Percentiles rank a stretch among this genome's conserved stretches.
Evolutionary conservation across 1,140 invertebrate genomes (phyloP).

Genomic region (Zaprionus vittiger): DNA sequence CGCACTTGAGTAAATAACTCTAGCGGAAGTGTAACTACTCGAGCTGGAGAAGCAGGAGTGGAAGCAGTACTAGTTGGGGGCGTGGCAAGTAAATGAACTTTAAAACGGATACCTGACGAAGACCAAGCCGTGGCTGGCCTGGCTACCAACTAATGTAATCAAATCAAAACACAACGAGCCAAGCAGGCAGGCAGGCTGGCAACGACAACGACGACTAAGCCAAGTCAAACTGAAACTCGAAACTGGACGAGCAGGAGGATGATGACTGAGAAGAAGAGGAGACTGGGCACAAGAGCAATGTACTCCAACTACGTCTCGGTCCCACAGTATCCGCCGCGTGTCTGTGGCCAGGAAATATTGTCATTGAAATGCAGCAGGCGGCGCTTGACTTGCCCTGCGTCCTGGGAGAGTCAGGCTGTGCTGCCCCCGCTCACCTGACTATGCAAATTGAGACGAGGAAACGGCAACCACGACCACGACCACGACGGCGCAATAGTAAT

Average conservation of each 20-base stretch:
- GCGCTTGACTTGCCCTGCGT: constrained; percentile 17
- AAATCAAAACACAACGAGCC: constrained; percentile 73
- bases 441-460: constrained; percentile 59
- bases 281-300: constrained; percentile 25
- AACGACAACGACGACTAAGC: constrained; percentile 64
- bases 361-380: constrained; percentile 74
- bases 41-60: background rate
- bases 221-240: constrained; percentile 56
- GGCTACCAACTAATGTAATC: constrained; percentile 71
- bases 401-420: constrained; percentile 49
- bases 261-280: background rate
- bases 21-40: constrained; percentile 72
- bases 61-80: too few species aligned
- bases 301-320: constrained; percentile 28
- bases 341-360: constrained; percentile 57
- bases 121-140: background rate
- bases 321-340: background rate
- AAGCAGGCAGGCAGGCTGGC: constrained; percentile 1
- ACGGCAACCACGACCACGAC: background rate
- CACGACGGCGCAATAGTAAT: constrained; percentile 14
- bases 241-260: constrained; percentile 19
- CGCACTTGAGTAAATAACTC: constrained; percentile 78
- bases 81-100: constrained; percentile 75
- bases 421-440: constrained; percentile 33
- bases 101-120: constrained; percentile 60